Evolutionary conservation across 2,888 invertebrate genomes (phyloP).

Genomic region (Elysia crispata): DNA sequence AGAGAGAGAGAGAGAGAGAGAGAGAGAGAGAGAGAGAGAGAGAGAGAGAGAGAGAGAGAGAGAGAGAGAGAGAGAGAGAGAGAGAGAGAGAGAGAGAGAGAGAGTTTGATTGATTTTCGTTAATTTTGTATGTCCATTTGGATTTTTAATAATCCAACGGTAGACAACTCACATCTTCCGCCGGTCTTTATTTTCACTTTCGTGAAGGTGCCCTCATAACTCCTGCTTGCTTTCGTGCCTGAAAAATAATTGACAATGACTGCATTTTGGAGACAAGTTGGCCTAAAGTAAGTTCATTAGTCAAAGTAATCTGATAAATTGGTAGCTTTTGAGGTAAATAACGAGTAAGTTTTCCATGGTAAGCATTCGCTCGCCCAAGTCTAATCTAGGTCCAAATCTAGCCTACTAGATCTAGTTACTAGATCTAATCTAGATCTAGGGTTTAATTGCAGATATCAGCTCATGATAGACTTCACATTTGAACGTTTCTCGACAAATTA

Average conservation of each 20-base stretch:
- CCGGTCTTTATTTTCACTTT: background rate
- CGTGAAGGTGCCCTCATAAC: background rate
- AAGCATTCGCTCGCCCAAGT: too few species aligned
- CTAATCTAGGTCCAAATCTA: too few species aligned
- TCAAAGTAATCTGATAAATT: too few species aligned
- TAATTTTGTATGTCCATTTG: background rate
- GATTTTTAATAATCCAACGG: too few species aligned
- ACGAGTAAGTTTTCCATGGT: too few species aligned
- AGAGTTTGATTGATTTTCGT: background rate
- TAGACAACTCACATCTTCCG: constrained; percentile 3
- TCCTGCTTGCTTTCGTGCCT: background rate
- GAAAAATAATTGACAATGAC: constrained; percentile 13
- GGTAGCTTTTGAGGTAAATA: background rate
- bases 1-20: constrained; percentile 32
- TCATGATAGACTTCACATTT: too few species aligned
- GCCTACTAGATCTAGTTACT: background rate
- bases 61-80: constrained; percentile 15
- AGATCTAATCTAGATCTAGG: background rate
- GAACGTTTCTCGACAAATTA: too few species aligned
- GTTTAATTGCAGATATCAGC: background rate
- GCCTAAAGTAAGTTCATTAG: constrained; percentile 19
- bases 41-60: background rate
- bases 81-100: constrained; percentile 9
- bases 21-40: background rate
- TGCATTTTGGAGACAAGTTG: constrained; percentile 41